Evolutionary conservation across 2,113 vertebrate genomes (phyloP).

Genomic region (Pavo muticus): DNA sequence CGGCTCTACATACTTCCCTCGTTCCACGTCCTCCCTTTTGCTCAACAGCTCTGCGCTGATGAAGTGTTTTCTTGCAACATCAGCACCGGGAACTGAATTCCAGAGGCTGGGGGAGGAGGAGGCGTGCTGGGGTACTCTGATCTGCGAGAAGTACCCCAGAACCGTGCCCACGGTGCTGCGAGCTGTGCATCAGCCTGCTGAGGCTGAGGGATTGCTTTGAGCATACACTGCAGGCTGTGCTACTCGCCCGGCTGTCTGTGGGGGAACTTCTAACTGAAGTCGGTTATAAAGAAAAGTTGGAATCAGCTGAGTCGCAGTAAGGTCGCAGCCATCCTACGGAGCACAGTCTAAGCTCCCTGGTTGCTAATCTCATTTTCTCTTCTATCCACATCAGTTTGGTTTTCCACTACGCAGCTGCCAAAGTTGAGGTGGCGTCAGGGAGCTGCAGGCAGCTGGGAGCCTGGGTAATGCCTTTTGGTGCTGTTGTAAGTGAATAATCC

Average conservation of each 20-base stretch:
- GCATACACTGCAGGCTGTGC: neutral
- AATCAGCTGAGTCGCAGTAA: neutral
- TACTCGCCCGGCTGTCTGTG: neutral
- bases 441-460: neutral
- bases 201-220: neutral
- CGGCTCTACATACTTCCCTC: neutral
- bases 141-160: neutral
- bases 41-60: neutral
- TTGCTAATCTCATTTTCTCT: neutral
- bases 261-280: conserved; percentile 34
- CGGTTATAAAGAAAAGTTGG: conserved; percentile 16
- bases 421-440: neutral
- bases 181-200: neutral
- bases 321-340: neutral
- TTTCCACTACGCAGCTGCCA: conserved; percentile 16
- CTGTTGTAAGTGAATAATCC: conserved; percentile 54
- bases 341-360: neutral
- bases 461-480: neutral
- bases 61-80: conserved; percentile 54
- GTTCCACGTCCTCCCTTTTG: conserved; percentile 20
- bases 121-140: neutral
- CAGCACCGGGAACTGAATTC: conserved; percentile 29
- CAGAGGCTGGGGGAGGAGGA: neutral
- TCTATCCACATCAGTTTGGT: neutral
- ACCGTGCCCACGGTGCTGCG: rapidly evolving